Conservation (phyloP, 2,797 vertebrate species). For the Crotalus adamanteus region DNA sequence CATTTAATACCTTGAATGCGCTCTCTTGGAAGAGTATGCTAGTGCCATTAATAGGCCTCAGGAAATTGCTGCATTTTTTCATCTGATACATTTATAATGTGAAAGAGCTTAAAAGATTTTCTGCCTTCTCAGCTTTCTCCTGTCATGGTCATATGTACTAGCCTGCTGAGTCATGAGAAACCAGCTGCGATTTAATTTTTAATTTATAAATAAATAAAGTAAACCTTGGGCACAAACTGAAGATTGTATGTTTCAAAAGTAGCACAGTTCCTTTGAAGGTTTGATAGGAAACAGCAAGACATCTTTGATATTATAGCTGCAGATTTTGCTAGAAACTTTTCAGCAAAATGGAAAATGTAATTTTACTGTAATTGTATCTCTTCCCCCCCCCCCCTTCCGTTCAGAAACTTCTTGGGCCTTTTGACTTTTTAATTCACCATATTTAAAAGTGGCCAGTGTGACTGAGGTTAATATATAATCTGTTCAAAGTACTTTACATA, state of each 20-base stretch:
- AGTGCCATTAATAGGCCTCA: slow-evolving; percentile 32
- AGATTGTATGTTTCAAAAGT: slow-evolving; percentile 14
- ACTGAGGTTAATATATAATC: background rate
- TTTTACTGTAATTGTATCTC: background rate
- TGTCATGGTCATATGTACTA: background rate
- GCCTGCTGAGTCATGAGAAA: slow-evolving; percentile 19
- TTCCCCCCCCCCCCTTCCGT: background rate
- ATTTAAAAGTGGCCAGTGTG: background rate
- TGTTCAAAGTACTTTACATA: background rate
- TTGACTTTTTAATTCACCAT: background rate
- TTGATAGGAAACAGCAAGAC: background rate
- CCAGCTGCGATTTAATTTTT: slow-evolving; percentile 17
- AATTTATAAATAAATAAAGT: background rate
- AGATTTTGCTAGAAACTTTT: background rate
- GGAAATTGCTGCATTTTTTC: slow-evolving; percentile 38
- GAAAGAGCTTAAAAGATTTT: slow-evolving; percentile 36
- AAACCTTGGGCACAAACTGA: background rate
- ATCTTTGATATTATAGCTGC: background rate
- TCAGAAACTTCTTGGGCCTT: background rate
- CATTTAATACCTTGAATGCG: slow-evolving; percentile 17
- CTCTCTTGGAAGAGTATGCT: background rate
- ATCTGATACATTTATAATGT: slow-evolving; percentile 19
- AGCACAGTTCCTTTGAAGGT: background rate
- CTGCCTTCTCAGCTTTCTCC: slow-evolving; percentile 38
- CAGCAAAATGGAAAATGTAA: background rate